A percentile compares a stretch with the other conserved stretches of the same genome.
phyloP scores from a whole-genome alignment of 2,888 invertebrate species.

The Notodonta ziczac region DNA sequence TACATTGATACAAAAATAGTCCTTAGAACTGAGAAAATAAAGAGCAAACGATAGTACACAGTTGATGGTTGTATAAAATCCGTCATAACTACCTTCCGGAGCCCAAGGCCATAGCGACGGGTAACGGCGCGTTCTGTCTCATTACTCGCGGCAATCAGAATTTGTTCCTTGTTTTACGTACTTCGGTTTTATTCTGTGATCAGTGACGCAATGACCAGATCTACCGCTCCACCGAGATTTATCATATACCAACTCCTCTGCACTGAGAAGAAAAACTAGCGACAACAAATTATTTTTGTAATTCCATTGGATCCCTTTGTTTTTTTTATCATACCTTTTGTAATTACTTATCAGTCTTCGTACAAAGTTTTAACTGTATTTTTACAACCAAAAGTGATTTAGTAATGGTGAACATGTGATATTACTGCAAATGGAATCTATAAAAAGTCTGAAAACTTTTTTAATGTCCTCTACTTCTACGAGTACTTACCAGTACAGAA shows the following conservation, averaged over 20 bases:
- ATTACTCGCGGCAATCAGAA: constrained; percentile 1
- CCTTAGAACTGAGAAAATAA: not conserved
- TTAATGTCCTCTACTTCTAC: not conserved
- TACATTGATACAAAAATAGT: not conserved
- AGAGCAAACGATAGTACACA: not conserved
- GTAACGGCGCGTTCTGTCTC: constrained; percentile 1
- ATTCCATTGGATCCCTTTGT: too few relatives aligned
- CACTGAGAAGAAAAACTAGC: too few relatives aligned
- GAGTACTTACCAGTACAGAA: too few relatives aligned
- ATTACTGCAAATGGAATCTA: not conserved
- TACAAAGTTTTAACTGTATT: not conserved
- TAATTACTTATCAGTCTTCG: too few relatives aligned
- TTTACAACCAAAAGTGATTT: not conserved
- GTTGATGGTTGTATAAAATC: not conserved
- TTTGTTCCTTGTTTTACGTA: not conserved
- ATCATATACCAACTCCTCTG: too few relatives aligned
- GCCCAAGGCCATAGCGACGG: not conserved
- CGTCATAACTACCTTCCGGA: not conserved
- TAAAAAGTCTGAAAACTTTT: constrained; percentile 2
- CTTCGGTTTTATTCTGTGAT: not conserved
- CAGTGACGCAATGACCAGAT: not conserved
- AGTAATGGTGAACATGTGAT: too few relatives aligned
- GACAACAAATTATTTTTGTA: too few relatives aligned
- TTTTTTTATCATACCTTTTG: too few relatives aligned
- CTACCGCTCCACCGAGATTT: too few relatives aligned